Percentiles rank a stretch among this genome's conserved stretches.
phyloP scores from a whole-genome alignment of 2,113 vertebrate species.

The Hipposideros armiger region DNA sequence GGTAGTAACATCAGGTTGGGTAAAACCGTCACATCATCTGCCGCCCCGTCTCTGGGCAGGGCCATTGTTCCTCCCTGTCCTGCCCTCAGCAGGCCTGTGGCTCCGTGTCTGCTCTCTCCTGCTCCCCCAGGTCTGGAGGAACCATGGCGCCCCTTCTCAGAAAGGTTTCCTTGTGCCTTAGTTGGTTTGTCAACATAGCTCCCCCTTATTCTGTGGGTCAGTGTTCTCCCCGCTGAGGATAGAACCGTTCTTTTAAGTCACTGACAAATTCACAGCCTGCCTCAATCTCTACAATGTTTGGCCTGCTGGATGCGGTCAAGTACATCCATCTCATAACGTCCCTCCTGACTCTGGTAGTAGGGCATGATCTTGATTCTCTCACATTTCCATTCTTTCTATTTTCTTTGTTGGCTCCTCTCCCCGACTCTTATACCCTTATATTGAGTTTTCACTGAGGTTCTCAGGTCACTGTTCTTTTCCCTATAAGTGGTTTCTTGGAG shows the following conservation, averaged over 20 bases:
- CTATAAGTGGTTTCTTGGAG: not conserved
- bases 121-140: no score
- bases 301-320: not conserved
- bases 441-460: not conserved
- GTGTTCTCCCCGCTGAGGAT: not conserved
- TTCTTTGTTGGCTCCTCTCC: not conserved
- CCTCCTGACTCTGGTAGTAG: not conserved
- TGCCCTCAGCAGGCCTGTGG: not conserved
- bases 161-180: not conserved
- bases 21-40: accelerated
- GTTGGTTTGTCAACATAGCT: not conserved
- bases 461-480: not conserved
- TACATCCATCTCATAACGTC: accelerated
- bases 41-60: not conserved
- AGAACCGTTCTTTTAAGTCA: not conserved
- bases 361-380: accelerated
- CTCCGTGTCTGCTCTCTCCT: not conserved
- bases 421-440: accelerated
- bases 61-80: not conserved
- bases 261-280: not conserved
- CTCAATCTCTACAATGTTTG: not conserved
- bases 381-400: not conserved
- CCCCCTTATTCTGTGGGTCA: not conserved
- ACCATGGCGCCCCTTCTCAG: not conserved
- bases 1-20: not conserved